A percentile compares a stretch with the other conserved stretches of the same genome.
Evolutionary conservation across 37 sponge, comb jelly and placozoan genomes (phyloP).

Genomic region (Oopsacas minuta): DNA sequence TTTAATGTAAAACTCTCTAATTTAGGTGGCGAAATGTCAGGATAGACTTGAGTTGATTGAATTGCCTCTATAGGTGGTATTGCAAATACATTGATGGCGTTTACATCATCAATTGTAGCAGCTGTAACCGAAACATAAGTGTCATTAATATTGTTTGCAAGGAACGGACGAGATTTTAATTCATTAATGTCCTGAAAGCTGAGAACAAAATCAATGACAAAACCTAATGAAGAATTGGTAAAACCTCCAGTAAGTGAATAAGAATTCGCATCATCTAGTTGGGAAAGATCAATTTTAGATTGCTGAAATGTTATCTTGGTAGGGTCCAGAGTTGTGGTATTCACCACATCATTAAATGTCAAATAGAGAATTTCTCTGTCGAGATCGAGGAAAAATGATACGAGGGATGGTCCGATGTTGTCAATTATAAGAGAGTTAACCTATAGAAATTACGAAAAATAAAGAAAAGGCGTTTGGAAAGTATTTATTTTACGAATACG

Average conservation of each 20-base stretch:
- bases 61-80: background rate
- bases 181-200: background rate
- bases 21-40: conserved; percentile 43
- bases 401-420: background rate
- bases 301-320: background rate
- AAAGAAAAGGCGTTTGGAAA: too few species aligned
- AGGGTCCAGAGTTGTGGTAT: background rate
- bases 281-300: background rate
- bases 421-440: background rate
- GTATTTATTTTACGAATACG: too few species aligned
- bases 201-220: background rate
- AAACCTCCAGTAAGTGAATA: background rate
- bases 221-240: background rate
- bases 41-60: background rate
- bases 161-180: background rate
- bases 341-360: background rate
- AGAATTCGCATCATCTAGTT: background rate
- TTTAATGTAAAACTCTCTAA: conserved; percentile 49
- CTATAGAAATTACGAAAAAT: background rate
- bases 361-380: background rate
- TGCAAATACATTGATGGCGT: background rate
- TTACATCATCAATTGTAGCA: background rate
- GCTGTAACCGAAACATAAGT: background rate
- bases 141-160: background rate
- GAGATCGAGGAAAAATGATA: background rate